Evolutionary conservation across 2,113 vertebrate species (phyloP).

Genomic region (Mobula hypostoma): DNA sequence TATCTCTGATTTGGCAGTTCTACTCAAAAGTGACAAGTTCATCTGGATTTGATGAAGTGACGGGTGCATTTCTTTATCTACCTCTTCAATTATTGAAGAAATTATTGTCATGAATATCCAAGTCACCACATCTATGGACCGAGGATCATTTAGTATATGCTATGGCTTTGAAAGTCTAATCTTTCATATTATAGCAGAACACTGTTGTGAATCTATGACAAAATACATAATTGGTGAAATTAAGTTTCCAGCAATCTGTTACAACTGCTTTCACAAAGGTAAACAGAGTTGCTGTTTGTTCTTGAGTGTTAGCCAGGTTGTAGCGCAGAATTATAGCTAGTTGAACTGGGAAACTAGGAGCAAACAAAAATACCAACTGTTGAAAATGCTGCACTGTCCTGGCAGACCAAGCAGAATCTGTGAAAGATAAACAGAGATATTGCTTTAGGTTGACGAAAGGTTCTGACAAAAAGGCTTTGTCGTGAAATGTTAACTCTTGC

Average conservation of each 20-base stretch:
- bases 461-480: too few relatives aligned
- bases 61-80: not conserved
- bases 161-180: not conserved
- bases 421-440: too few relatives aligned
- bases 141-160: not conserved
- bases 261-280: not conserved
- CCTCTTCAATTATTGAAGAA: not conserved
- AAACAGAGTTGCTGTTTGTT: not conserved
- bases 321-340: not conserved
- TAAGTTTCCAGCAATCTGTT: not conserved
- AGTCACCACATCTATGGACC: not conserved
- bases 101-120: not conserved
- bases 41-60: constrained; percentile 3
- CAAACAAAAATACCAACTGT: not conserved
- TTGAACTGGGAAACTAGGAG: not conserved
- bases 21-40: not conserved
- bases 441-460: too few relatives aligned
- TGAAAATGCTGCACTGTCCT: too few relatives aligned
- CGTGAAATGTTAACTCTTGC: too few relatives aligned
- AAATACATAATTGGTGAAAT: not conserved
- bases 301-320: not conserved
- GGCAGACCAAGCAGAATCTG: too few relatives aligned
- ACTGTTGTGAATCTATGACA: not conserved
- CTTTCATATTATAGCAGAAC: not conserved
- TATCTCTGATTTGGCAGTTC: not conserved